A percentile compares a stretch with the other conserved stretches of the same genome.
phyloP scores from a whole-genome alignment of 2,113 vertebrate genomes.

The Sigmodon hispidus region DNA sequence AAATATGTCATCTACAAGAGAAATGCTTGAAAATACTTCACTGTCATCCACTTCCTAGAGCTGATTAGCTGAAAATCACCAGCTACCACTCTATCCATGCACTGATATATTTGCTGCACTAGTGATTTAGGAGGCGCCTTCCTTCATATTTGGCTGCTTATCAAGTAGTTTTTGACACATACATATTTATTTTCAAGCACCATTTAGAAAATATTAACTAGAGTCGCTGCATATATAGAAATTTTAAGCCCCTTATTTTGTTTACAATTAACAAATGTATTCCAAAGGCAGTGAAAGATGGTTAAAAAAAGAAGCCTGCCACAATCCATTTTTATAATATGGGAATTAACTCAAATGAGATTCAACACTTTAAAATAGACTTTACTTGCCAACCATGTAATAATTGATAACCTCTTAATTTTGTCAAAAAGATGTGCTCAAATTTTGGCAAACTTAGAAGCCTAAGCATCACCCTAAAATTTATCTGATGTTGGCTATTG shows the following conservation, averaged over 20 bases:
- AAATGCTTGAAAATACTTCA: constrained; percentile 78
- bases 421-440: constrained; percentile 1
- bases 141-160: constrained; percentile 76
- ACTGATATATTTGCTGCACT: constrained; percentile 73
- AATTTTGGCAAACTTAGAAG: constrained; percentile 10
- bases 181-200: constrained; percentile 83
- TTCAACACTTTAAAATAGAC: constrained; percentile 68
- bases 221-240: constrained; percentile 74
- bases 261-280: constrained; percentile 73
- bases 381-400: constrained; percentile 31
- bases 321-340: constrained; percentile 62
- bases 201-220: constrained; percentile 79
- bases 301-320: constrained; percentile 65
- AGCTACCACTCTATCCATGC: constrained; percentile 65
- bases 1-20: constrained; percentile 77
- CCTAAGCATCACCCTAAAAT: constrained; percentile 52
- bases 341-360: constrained; percentile 39
- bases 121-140: constrained; percentile 55
- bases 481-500: constrained; percentile 9
- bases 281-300: constrained; percentile 72
- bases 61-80: constrained; percentile 79
- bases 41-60: constrained; percentile 77
- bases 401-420: constrained; percentile 44
- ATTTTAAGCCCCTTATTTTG: constrained; percentile 76
- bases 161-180: constrained; percentile 80